A percentile compares a stretch with the other conserved stretches of the same genome.
Evolutionary conservation across 2,888 invertebrate species (phyloP).

Genomic region (Candidula unifasciata): DNA sequence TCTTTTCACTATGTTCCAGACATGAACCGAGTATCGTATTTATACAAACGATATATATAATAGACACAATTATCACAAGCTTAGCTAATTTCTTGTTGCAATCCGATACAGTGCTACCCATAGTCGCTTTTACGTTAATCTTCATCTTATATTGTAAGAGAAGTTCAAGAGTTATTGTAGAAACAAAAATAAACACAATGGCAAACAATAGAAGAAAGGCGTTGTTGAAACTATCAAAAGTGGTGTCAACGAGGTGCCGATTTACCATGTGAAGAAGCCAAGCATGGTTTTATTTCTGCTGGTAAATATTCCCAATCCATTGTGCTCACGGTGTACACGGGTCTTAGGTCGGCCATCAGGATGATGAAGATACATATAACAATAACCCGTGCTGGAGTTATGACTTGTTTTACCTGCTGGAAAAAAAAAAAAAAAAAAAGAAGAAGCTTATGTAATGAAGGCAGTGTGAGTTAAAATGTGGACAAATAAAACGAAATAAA

Average conservation of each 20-base stretch:
- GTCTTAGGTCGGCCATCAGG: not conserved
- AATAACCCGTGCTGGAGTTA: conserved; percentile 5
- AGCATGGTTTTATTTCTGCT: conserved; percentile 9
- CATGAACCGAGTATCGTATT: too few relatives aligned
- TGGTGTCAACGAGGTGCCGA: not conserved
- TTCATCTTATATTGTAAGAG: not conserved
- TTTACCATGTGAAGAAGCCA: not conserved
- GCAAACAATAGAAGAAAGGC: not conserved
- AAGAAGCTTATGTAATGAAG: too few relatives aligned
- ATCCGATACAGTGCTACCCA: not conserved
- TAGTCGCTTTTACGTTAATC: not conserved
- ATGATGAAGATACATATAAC: conserved; percentile 3
- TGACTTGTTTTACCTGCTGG: conserved; percentile 7
- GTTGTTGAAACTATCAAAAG: conserved; percentile 10
- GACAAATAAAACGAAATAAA: too few relatives aligned
- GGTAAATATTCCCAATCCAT: not conserved
- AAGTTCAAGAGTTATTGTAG: not conserved
- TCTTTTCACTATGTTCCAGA: too few relatives aligned
- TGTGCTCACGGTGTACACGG: not conserved
- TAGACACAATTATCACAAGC: conserved; percentile 20
- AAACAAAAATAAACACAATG: not conserved
- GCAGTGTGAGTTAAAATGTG: too few relatives aligned
- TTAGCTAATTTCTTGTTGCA: conserved; percentile 23
- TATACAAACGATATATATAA: not conserved
- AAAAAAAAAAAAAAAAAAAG: not conserved